Conservation (phyloP, 2,797 vertebrate species). For the Gallinago nigripennis region DNA sequence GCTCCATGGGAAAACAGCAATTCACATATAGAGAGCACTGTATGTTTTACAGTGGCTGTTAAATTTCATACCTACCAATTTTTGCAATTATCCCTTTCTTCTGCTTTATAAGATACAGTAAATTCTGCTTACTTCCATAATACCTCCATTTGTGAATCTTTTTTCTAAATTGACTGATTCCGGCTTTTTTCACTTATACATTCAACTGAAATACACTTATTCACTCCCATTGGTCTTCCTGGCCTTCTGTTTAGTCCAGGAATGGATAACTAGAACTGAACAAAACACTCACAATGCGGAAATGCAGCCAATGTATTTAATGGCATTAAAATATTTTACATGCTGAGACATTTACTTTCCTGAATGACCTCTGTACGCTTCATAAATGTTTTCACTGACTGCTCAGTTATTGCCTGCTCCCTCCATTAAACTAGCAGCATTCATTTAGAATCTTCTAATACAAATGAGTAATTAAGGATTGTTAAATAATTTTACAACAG, state of each 20-base stretch:
- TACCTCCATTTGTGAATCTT: background rate
- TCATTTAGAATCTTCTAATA: background rate
- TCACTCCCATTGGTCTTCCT: background rate
- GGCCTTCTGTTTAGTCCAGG: background rate
- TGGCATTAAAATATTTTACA: constrained; percentile 45
- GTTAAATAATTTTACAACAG: background rate
- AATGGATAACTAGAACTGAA: background rate
- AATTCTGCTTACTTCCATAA: background rate
- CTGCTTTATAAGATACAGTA: background rate
- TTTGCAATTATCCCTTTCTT: background rate
- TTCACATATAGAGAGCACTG: background rate
- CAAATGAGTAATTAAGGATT: background rate
- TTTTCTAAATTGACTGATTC: background rate
- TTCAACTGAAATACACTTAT: background rate
- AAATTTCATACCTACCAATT: background rate
- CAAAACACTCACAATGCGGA: background rate
- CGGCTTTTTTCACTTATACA: background rate
- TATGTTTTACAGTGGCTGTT: background rate
- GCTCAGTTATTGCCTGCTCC: background rate
- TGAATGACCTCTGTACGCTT: background rate
- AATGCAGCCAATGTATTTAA: constrained; percentile 4
- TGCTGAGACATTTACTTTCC: background rate
- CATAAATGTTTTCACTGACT: background rate
- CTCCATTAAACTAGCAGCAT: rapidly evolving
- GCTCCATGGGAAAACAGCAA: background rate